These are phyloP conservation scores for Pseudomugil tenellus DNA, from an alignment of 2,797 vertebrate genomes.

Conservation along the genomic window DNA sequence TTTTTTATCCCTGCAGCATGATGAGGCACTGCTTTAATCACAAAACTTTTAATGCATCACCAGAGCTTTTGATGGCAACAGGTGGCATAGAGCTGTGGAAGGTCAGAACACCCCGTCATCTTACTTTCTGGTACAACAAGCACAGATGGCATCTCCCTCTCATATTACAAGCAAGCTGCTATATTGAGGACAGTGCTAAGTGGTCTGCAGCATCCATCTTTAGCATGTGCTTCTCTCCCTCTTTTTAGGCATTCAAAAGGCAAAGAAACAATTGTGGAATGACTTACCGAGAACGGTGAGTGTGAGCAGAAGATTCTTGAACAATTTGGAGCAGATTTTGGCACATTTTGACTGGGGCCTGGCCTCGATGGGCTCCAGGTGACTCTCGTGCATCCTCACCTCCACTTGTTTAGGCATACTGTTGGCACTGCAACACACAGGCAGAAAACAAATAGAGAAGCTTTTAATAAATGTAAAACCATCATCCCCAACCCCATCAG, in stretches of 20 bases:
- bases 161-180: constrained; percentile 27
- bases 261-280: neutral
- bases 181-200: constrained; percentile 40
- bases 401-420: constrained; percentile 99
- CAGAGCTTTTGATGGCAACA: constrained; percentile 57
- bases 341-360: constrained; percentile 84
- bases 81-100: constrained; percentile 58
- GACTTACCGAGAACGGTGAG: constrained; percentile 91
- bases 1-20: neutral
- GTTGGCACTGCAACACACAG: constrained; percentile 85
- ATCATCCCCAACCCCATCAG: neutral
- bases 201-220: neutral
- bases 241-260: neutral
- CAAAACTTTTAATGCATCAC: constrained; percentile 37
- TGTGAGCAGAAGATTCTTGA: constrained; percentile 94
- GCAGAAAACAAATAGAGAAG: constrained; percentile 11
- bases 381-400: constrained; percentile 96
- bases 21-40: constrained; percentile 23
- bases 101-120: constrained; percentile 65
- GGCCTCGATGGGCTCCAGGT: constrained; percentile 87
- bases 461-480: neutral
- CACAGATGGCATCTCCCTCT: constrained; percentile 67
- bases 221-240: neutral
- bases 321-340: constrained; percentile 88
- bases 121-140: constrained; percentile 51